Evolutionary conservation across 1,140 invertebrate species (phyloP), one percentile per base, ranked within the genome.

Genomic region (Lepeophtheirus salmonis): DNA sequence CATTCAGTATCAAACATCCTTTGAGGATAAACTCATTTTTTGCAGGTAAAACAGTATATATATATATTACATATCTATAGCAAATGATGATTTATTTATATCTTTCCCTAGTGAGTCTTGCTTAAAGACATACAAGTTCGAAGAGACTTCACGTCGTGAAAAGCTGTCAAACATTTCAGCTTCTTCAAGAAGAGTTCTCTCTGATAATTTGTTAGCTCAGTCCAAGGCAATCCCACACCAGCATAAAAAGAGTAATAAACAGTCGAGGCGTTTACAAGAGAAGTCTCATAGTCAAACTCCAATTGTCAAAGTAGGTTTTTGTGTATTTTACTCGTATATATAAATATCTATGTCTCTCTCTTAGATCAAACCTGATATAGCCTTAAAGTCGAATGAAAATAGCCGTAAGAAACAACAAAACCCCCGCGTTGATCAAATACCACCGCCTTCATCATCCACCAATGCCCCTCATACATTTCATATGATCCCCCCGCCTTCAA

Each of bases 21-120:
- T 24, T 20, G 23, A 16, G 52, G 16, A 54, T 20, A 20, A 54
- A 18, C 52, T 54, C 52, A 54, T 21, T 17, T 54, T 54, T 23
- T 54, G 52, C 52, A 24, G 23, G 52, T 54, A 54, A 54, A 20
- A 50, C 20, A 20, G 2, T 48, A 48, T 12, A n/a, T n/a, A 48
- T n/a, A 48, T n/a, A 17, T 21, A 17, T 52, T 52, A 12, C 50
- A 12, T 4, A 4, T 41, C 30, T 10, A 6, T 6, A 41, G 30
- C 6, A 41, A 41, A 41, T 6, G 30, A n/a, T 10, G n/a, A n/a
- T 41, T 41, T n/a, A 41, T 41, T 41, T 41, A 41, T 41, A 10
- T n/a, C 30, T 41, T n/a, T 41, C 30, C 30, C 30, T n/a, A 41
- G 30, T 41, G 30, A 41, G 6, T 41, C 30, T n/a, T 41, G 30